These are phyloP conservation scores for Akabosia matsudoensis DNA, from an alignment of 1,140 invertebrate species.

Conservation along the genomic window DNA sequence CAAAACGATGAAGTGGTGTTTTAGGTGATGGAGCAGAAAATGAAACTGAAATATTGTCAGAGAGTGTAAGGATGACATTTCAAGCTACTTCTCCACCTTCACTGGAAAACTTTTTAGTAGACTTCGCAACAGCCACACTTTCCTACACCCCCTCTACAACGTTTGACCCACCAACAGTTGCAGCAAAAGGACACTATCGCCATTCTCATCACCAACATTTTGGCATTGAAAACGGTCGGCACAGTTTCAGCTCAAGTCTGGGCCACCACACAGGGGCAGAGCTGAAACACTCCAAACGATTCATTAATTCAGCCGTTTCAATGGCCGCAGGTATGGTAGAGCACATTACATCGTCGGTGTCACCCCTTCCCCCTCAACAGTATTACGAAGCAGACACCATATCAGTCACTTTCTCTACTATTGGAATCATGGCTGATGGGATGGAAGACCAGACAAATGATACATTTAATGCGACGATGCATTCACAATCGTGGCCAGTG, in stretches of 20 bases:
- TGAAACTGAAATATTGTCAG: conserved; percentile 26
- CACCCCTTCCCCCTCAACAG: neutral
- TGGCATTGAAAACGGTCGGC: neutral
- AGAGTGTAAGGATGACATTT: conserved; percentile 5
- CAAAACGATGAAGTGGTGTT: conserved; percentile 23
- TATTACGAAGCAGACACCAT: neutral
- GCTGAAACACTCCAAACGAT: neutral
- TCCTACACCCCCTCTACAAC: neutral
- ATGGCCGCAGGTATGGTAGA: conserved; percentile 12
- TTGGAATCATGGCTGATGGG: neutral
- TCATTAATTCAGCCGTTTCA: conserved; percentile 7
- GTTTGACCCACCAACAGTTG: neutral
- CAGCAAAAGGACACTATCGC: neutral
- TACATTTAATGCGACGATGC: neutral
- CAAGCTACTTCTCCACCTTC: neutral
- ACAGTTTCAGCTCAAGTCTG: neutral
- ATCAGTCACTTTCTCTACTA: neutral
- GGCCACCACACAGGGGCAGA: neutral
- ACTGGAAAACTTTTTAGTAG: neutral
- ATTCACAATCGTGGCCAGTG: conserved; percentile 39
- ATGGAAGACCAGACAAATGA: neutral
- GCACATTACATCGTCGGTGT: neutral
- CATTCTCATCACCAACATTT: neutral
- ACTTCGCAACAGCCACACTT: neutral
- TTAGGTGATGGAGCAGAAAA: conserved; percentile 27